Conservation (phyloP, 2,888 invertebrate genomes). For the Apoderus coryli region DNA sequence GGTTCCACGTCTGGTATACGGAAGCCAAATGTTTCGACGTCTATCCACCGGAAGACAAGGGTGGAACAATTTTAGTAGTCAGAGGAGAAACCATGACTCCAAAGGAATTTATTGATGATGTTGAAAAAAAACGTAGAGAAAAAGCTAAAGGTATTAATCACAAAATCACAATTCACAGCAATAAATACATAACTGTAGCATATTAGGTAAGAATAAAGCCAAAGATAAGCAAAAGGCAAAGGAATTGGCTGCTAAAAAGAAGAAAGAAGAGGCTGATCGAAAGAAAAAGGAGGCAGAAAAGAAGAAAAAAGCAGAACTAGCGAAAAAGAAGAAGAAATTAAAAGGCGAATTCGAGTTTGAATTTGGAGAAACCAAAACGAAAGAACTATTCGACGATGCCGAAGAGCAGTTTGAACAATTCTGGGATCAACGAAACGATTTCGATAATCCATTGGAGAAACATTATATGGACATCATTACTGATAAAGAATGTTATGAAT, state of each 20-base stretch:
- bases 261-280: conserved; percentile 22
- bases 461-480: conserved; percentile 50
- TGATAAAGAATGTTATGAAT: conserved; percentile 46
- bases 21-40: conserved; percentile 47
- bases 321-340: conserved; percentile 21
- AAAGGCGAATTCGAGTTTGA: conserved; percentile 22
- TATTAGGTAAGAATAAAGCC: conserved; percentile 15
- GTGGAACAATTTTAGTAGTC: conserved; percentile 47
- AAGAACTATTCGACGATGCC: conserved; percentile 30
- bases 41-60: conserved; percentile 55
- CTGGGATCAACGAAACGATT: conserved; percentile 36
- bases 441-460: conserved; percentile 42
- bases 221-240: conserved; percentile 22
- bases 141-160: conserved; percentile 27
- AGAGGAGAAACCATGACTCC: conserved; percentile 44
- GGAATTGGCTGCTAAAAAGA: conserved; percentile 19
- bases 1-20: conserved; percentile 55
- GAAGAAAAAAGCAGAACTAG: conserved; percentile 29
- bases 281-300: conserved; percentile 29
- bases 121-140: conserved; percentile 23
- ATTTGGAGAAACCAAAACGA: conserved; percentile 27
- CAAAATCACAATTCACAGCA: too few relatives aligned
- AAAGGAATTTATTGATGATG: conserved; percentile 38
- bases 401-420: conserved; percentile 34
- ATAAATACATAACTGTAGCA: neutral